Conservation (phyloP, 2,888 invertebrate genomes). For the Ophion costatus region DNA sequence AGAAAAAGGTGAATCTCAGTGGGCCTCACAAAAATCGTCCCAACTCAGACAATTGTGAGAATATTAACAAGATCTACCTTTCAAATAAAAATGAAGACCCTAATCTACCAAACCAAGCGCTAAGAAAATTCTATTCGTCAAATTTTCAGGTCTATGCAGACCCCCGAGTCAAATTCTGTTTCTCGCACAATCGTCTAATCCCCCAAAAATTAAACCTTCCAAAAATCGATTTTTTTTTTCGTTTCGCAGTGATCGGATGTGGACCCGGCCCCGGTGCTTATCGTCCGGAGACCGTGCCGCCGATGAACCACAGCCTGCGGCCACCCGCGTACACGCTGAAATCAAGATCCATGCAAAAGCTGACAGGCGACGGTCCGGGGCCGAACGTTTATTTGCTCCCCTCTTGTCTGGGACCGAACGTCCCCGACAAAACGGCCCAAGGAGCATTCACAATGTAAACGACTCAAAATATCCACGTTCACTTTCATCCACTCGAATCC, state of each 20-base stretch:
- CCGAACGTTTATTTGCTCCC: slow-evolving; percentile 87
- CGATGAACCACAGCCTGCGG: slow-evolving; percentile 84
- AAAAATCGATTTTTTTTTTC: background rate
- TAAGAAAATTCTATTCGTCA: too few species aligned
- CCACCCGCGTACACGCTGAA: slow-evolving; percentile 87
- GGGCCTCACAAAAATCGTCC: too few species aligned
- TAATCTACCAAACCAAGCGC: too few species aligned
- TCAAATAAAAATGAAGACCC: too few species aligned
- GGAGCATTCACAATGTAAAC: slow-evolving; percentile 85
- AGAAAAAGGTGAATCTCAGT: too few species aligned
- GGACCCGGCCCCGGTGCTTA: slow-evolving; percentile 89
- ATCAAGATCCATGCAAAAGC: slow-evolving; percentile 80
- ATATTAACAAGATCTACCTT: too few species aligned
- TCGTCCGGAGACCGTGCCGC: slow-evolving; percentile 85
- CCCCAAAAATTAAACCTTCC: background rate
- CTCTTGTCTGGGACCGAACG: slow-evolving; percentile 84
- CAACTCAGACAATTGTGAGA: too few species aligned
- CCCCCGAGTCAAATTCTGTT: too few species aligned
- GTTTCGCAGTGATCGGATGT: slow-evolving; percentile 53
- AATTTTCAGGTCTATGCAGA: too few species aligned
- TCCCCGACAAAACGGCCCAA: slow-evolving; percentile 84
- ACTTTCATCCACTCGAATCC: background rate
- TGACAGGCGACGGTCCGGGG: slow-evolving; percentile 84
- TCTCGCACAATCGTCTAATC: too few species aligned
- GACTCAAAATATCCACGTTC: slow-evolving; percentile 29